These are phyloP conservation scores for Macquaria australasica DNA, from an alignment of 2,113 vertebrate species.

Conservation along the genomic window DNA sequence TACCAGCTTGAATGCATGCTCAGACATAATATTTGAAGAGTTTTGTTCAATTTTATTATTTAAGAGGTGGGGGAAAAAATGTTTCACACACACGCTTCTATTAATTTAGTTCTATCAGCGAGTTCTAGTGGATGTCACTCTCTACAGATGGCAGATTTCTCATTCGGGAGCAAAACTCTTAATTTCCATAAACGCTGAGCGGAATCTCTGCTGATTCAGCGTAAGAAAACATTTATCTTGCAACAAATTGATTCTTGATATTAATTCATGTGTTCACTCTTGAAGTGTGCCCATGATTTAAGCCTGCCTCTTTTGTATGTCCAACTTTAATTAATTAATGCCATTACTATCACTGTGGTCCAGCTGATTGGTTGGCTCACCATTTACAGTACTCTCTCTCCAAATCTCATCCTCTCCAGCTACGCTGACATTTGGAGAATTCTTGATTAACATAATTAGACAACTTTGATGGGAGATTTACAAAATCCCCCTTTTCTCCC, in stretches of 20 bases:
- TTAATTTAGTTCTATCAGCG: slow-evolving; percentile 21
- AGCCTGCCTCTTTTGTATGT: slow-evolving; percentile 72
- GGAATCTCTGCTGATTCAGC: slow-evolving; percentile 56
- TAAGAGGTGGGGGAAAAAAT: not conserved
- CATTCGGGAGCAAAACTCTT: slow-evolving; percentile 21
- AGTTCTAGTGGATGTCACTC: slow-evolving; percentile 37
- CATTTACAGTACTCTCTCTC: slow-evolving; percentile 73
- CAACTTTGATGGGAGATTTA: slow-evolving; percentile 87
- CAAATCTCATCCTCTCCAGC: slow-evolving; percentile 80
- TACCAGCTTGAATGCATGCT: not conserved
- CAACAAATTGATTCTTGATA: slow-evolving; percentile 73
- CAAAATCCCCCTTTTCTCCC: slow-evolving; percentile 79
- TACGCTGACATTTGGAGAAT: slow-evolving; percentile 86
- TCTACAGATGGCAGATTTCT: slow-evolving; percentile 40
- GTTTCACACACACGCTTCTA: slow-evolving; percentile 5
- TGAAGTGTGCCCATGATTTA: slow-evolving; percentile 65
- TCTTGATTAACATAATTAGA: slow-evolving; percentile 88
- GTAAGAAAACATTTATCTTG: slow-evolving; percentile 71
- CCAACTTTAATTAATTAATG: slow-evolving; percentile 76
- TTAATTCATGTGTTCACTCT: slow-evolving; percentile 70
- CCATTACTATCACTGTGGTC: slow-evolving; percentile 59
- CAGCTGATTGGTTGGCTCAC: slow-evolving; percentile 75
- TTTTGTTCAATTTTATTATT: slow-evolving; percentile 17
- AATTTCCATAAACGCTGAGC: slow-evolving; percentile 32
- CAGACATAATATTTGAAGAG: slow-evolving; percentile 4